Base-by-base conservation (phyloP, 2,888 invertebrate species). In the Agonopterix alstromeriana region DNA sequence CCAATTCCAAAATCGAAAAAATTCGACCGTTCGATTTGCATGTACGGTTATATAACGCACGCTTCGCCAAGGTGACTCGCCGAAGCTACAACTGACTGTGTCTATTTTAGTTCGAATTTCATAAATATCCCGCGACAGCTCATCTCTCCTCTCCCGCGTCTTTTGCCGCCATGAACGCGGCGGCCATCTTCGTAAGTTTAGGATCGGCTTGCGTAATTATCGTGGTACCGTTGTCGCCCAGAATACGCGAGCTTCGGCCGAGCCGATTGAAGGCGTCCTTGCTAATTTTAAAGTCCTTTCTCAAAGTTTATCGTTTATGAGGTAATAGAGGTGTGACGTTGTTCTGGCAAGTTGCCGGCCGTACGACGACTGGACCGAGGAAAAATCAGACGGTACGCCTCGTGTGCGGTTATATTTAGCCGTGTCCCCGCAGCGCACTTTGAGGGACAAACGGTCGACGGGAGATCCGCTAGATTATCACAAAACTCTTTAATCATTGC, bases 61-160 rank as follows among this genome's bases (percentile, higher is more conserved):
- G 75, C 73, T 63, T 65, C 81, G 80, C 82, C 87, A 88, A 88
- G 87, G 87, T 88, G 87, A 88, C 86, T 88, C 77, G 78, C 65
- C 79, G 75, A 68, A 82, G 82, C 85, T 76, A 78, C 86, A 78
- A 83, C 81, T 72, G 79, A 83, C 81, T 72, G 79, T 72, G 69
- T 81, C 87, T 88, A 88, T 88, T 88, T 86, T 79, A 71, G 87
- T 86, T 81, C 80, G 75, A 82, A 86, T 86, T 86, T 87, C 87
- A 87, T 87, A 88, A 87, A 88, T 88, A 88, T 77, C 84, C 79
- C 83, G 82, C 82, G 87, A 86, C 87, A 87, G 85, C 81, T 74
- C 82, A 82, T 83, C 83, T 81, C 84, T 82, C 85, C 83, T 81
- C 84, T 82, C 85, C 83, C 85, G 85, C 85, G 81, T 74, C 71